Conservation (phyloP, 2,113 vertebrate genomes). For the Periophthalmodon schlosseri region DNA sequence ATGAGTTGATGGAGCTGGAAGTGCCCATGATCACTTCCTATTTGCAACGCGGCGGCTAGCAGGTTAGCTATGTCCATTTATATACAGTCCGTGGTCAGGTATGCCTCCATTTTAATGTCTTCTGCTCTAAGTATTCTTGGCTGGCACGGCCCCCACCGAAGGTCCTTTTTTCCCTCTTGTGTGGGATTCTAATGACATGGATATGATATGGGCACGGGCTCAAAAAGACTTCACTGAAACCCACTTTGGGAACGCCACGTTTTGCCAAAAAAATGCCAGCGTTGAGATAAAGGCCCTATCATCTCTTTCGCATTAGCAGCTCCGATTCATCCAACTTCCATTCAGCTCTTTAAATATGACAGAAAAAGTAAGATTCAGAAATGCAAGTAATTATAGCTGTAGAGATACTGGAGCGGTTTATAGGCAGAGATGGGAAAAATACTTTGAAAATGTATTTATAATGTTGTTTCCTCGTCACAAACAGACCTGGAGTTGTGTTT, state of each 20-base stretch:
- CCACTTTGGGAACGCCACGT: constrained; percentile 25
- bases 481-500: too few relatives aligned
- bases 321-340: constrained; percentile 17
- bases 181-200: constrained; percentile 61
- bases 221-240: constrained; percentile 44
- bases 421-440: too few relatives aligned
- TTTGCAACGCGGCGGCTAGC: too few relatives aligned
- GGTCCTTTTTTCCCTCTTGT: constrained; percentile 39
- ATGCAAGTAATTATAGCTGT: neutral
- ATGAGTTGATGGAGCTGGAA: too few relatives aligned
- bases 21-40: too few relatives aligned
- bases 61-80: too few relatives aligned
- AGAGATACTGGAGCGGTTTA: neutral
- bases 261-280: constrained; percentile 36
- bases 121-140: constrained; percentile 63
- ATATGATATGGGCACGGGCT: constrained; percentile 34
- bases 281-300: constrained; percentile 29
- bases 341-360: neutral
- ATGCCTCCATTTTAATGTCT: constrained; percentile 69
- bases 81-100: constrained; percentile 36
- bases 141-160: constrained; percentile 50
- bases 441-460: too few relatives aligned
- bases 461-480: too few relatives aligned
- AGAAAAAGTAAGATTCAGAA: neutral
- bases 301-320: constrained; percentile 27